Conservation (phyloP, 2,888 invertebrate genomes). For the Aphodius granarius region DNA sequence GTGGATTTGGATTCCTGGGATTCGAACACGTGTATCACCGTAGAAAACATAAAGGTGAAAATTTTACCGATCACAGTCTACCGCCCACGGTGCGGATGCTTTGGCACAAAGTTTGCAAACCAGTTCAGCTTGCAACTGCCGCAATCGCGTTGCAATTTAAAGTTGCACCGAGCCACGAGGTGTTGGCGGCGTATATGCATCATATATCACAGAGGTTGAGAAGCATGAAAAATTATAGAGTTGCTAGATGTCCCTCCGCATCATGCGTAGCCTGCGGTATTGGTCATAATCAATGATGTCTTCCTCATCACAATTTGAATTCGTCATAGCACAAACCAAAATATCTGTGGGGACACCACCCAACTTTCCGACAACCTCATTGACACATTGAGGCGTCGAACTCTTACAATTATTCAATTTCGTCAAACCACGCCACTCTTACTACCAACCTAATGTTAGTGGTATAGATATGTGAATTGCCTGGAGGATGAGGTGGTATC, state of each 20-base stretch:
- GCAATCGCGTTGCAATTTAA: constrained; percentile 10
- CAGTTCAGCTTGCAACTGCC: neutral
- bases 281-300: constrained; percentile 1
- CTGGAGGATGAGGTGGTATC: too few relatives aligned
- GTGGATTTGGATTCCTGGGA: too few relatives aligned
- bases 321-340: neutral
- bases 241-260: neutral
- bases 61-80: too few relatives aligned
- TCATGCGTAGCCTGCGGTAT: constrained; percentile 1
- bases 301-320: neutral
- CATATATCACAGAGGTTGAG: neutral
- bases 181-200: neutral
- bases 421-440: neutral
- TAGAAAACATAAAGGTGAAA: too few relatives aligned
- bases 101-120: too few relatives aligned
- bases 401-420: too few relatives aligned
- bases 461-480: too few relatives aligned
- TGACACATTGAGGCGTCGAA: too few relatives aligned
- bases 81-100: too few relatives aligned
- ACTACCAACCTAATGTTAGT: too few relatives aligned
- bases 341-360: neutral
- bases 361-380: too few relatives aligned
- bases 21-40: too few relatives aligned
- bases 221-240: neutral
- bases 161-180: constrained; percentile 8